Conservation (phyloP, 2,797 vertebrate genomes). For the Poecilia gillii region DNA sequence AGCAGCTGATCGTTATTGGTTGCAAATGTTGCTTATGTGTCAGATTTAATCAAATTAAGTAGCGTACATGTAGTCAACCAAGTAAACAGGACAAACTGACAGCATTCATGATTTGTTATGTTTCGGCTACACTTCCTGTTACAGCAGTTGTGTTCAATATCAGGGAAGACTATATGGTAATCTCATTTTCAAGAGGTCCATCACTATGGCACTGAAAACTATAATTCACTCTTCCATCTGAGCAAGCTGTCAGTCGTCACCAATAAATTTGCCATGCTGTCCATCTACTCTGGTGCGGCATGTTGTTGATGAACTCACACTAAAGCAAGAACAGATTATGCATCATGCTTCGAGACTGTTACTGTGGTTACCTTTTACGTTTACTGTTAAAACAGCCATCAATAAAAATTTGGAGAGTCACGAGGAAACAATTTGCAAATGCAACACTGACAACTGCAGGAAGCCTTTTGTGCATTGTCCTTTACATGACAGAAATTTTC, state of each 20-base stretch:
- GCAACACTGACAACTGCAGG: conserved; percentile 10
- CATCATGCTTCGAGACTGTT: background rate
- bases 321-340: background rate
- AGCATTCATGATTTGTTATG: background rate
- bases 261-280: conserved; percentile 5
- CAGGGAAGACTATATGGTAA: background rate
- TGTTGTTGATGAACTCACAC: conserved; percentile 6
- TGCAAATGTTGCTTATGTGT: no score
- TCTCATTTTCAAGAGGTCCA: conserved; percentile 28
- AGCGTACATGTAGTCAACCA: background rate
- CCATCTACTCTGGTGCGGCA: conserved; percentile 18
- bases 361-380: background rate
- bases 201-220: conserved; percentile 1
- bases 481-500: background rate
- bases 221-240: conserved; percentile 13
- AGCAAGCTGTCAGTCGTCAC: conserved; percentile 16
- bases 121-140: background rate
- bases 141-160: background rate
- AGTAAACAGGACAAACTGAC: background rate
- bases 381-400: background rate
- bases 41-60: background rate
- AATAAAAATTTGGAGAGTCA: background rate
- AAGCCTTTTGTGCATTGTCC: conserved; percentile 16
- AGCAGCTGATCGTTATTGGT: no score
- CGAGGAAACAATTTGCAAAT: conserved; percentile 16